Base-by-base conservation (phyloP, 2,113 vertebrate genomes). In the Stigmatopora nigra region DNA sequence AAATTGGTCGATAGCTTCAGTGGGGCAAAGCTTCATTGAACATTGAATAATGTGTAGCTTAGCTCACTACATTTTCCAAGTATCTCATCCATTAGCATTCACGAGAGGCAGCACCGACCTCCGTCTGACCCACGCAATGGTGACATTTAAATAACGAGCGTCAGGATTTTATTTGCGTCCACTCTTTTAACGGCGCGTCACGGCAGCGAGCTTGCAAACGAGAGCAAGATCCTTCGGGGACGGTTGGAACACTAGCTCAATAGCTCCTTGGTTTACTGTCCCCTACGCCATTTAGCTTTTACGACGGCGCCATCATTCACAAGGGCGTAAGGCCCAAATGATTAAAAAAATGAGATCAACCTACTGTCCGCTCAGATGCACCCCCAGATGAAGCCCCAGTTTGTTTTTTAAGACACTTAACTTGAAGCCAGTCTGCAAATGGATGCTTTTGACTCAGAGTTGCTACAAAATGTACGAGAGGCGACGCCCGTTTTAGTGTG, bases 251-350 rank as follows among this genome's bases (percentile, higher is more conserved):
- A 64, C 47, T 63, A 63, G 61, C 48, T 65, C 60, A 68, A 65
- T 67, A 72, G 79, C 64, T 73, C 73, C 73, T 79, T 76, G 75
- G 65, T 77, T 82, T 79, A 80, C 64, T 68, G 69, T 81, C 70
- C 75, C 63, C 35, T 63, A 73, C 71, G 59, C 79, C 78, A 82
- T 85, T 80, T 31, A 80, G 73, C 68, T 85, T 82, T 82, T 78
- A 82, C 62, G 77, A 80, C 70, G 67, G 71, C 71, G 60, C 72
- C 68, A 31, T 22, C 71, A 81, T 82, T 85, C 84, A 78, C 82
- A 77, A 77, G 78, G 76, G 81, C 63, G 63, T 31, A 61, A 61
- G 64, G 64, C 49, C 63, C 38, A 73, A 67, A 74, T 76, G 76
- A 82, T 84, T 73, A 73, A 78, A 77, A 31, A 56, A 22, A 56